Evolutionary conservation across 2,797 vertebrate genomes (phyloP).

Genomic region (Argentina silus): DNA sequence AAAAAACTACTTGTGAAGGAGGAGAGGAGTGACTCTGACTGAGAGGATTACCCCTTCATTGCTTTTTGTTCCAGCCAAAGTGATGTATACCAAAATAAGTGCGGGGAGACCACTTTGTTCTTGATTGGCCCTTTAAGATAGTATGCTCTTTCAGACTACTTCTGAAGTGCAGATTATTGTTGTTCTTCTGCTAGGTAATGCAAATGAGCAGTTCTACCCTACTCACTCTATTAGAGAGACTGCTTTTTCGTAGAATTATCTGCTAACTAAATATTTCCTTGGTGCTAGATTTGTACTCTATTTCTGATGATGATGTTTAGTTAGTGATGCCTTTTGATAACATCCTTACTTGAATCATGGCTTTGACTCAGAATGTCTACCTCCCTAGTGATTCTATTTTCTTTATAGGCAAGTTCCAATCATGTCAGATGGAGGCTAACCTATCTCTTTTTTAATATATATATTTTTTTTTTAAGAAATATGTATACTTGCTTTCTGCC

Average conservation of each 20-base stretch:
- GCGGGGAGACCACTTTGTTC: background rate
- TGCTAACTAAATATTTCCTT: background rate
- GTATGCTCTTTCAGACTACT: background rate
- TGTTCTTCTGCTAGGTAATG: background rate
- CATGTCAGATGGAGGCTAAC: background rate
- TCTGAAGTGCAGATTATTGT: background rate
- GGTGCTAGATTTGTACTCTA: background rate
- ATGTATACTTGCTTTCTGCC: too few species aligned
- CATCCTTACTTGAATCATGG: background rate
- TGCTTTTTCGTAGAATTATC: background rate
- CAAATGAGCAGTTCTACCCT: background rate
- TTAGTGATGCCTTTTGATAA: background rate
- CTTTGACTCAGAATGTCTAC: background rate
- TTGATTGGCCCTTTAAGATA: background rate
- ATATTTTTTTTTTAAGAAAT: background rate
- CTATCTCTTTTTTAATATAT: background rate
- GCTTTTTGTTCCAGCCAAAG: background rate
- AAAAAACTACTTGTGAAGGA: conserved; percentile 72
- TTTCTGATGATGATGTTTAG: background rate
- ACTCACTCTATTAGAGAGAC: background rate
- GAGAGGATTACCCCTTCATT: conserved; percentile 18
- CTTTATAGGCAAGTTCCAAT: background rate
- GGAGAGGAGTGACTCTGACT: conserved; percentile 72
- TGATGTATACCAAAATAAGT: too few species aligned
- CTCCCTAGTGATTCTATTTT: background rate